Evolutionary conservation across 2,113 vertebrate genomes (phyloP).

Genomic region (Gobiocypris rarus): DNA sequence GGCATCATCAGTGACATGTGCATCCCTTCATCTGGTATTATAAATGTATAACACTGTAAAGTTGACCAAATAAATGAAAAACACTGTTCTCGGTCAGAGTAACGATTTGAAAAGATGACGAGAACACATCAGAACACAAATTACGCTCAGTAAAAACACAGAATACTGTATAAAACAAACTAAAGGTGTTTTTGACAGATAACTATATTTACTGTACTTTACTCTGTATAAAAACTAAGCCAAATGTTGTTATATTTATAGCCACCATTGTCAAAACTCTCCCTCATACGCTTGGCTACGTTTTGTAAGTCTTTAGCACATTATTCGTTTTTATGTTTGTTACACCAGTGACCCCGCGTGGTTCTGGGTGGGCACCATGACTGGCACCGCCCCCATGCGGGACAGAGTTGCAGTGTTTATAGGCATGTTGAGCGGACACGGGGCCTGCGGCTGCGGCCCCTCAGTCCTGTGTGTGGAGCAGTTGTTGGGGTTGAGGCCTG

Average conservation of each 20-base stretch:
- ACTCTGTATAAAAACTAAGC: neutral
- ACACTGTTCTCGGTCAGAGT: neutral
- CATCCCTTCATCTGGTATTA: neutral
- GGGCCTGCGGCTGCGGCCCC: conserved; percentile 74
- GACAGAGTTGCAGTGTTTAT: conserved; percentile 73
- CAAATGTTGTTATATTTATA: neutral
- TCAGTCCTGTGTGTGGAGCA: conserved; percentile 70
- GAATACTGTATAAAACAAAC: neutral
- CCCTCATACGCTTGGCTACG: neutral
- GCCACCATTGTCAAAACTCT: neutral
- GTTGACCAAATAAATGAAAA: neutral
- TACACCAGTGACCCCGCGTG: conserved; percentile 89
- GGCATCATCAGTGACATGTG: neutral
- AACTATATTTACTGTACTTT: neutral
- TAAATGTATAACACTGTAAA: neutral
- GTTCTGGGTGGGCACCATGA: conserved; percentile 85
- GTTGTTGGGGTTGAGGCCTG: conserved; percentile 27
- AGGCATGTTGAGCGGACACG: conserved; percentile 45
- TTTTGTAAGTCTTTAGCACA: conserved; percentile 13
- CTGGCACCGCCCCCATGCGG: conserved; percentile 78
- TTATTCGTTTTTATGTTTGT: conserved; percentile 28
- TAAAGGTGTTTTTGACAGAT: neutral
- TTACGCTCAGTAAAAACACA: neutral
- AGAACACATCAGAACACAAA: conserved; percentile 14
- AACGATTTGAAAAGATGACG: neutral